Evolutionary conservation across 2,113 vertebrate species (phyloP).

Genomic region (Diadophis punctatus): DNA sequence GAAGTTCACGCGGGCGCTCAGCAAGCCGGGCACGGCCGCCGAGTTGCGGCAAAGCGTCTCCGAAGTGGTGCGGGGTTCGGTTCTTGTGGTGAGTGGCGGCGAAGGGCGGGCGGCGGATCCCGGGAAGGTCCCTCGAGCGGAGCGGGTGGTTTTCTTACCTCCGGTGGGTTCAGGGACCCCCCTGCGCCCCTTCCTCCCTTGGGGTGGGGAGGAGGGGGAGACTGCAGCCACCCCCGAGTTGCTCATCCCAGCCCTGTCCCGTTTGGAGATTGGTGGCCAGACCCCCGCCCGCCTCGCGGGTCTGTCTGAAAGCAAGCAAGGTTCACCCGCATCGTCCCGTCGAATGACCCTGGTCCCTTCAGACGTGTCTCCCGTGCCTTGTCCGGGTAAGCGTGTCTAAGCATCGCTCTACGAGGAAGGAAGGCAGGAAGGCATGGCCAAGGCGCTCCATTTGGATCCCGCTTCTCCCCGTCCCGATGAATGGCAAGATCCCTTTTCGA

Average conservation of each 20-base stretch:
- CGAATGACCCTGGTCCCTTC: background rate
- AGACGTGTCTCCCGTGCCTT: background rate
- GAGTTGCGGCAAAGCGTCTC: conserved; percentile 95
- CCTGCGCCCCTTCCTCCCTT: no score
- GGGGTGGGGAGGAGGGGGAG: background rate
- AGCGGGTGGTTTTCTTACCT: background rate
- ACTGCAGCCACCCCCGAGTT: background rate
- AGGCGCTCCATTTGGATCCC: background rate
- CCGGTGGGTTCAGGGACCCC: background rate
- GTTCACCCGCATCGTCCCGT: background rate
- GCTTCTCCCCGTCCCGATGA: background rate
- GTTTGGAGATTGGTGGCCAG: background rate
- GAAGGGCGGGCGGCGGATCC: background rate
- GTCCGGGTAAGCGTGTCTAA: background rate
- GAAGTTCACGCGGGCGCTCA: conserved; percentile 88
- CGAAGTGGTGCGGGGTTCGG: conserved; percentile 91
- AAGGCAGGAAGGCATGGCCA: background rate
- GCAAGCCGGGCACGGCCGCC: conserved; percentile 93
- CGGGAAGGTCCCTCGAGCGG: background rate
- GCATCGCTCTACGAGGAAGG: background rate
- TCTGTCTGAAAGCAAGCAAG: background rate
- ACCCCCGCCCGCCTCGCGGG: no score
- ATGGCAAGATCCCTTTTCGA: background rate
- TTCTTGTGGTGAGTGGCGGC: conserved; percentile 81
- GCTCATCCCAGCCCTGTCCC: background rate